phyloP scores from a whole-genome alignment of 2,797 vertebrate genomes.

The Hyperoplus lanceolatus region DNA sequence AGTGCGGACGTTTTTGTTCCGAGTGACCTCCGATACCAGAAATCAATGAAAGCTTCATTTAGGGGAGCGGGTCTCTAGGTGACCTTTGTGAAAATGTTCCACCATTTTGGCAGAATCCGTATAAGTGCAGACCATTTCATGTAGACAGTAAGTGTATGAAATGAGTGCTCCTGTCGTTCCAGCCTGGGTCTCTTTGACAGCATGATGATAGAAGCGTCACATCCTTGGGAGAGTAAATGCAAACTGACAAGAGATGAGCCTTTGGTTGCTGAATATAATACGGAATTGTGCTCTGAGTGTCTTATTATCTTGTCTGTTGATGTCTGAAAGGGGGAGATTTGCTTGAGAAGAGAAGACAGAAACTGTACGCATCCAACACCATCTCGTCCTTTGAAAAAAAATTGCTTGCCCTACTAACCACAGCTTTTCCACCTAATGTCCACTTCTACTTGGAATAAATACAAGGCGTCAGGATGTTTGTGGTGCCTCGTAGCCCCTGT shows the following conservation, averaged over 20 bases:
- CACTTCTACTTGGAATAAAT: constrained; percentile 99
- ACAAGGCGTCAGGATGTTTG: constrained; percentile 93
- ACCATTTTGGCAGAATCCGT: constrained; percentile 96
- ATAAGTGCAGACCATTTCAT: constrained; percentile 97
- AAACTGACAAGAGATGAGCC: constrained; percentile 99
- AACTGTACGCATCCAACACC: constrained; percentile 92
- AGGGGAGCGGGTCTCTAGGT: constrained; percentile 81
- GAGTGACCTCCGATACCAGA: constrained; percentile 91
- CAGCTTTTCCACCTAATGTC: constrained; percentile 98
- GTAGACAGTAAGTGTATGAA: constrained; percentile 99
- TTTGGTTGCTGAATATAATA: constrained; percentile 99
- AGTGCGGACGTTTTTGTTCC: constrained; percentile 85
- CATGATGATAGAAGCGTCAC: constrained; percentile 99
- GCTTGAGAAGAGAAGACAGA: constrained; percentile 95
- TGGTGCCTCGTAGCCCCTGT: constrained; percentile 91
- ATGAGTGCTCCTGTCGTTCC: constrained; percentile 97
- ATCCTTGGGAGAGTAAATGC: constrained; percentile 99
- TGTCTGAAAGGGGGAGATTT: constrained; percentile 97
- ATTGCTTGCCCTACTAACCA: constrained; percentile 98
- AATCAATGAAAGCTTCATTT: constrained; percentile 86
- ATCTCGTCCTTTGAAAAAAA: constrained; percentile 86
- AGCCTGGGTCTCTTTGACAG: constrained; percentile 98
- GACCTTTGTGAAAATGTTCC: constrained; percentile 98
- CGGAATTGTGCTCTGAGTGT: constrained; percentile 99
- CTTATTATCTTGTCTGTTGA: constrained; percentile 99